Base-by-base conservation (phyloP, 2,888 invertebrate species). In the Drosophila mimetica region DNA sequence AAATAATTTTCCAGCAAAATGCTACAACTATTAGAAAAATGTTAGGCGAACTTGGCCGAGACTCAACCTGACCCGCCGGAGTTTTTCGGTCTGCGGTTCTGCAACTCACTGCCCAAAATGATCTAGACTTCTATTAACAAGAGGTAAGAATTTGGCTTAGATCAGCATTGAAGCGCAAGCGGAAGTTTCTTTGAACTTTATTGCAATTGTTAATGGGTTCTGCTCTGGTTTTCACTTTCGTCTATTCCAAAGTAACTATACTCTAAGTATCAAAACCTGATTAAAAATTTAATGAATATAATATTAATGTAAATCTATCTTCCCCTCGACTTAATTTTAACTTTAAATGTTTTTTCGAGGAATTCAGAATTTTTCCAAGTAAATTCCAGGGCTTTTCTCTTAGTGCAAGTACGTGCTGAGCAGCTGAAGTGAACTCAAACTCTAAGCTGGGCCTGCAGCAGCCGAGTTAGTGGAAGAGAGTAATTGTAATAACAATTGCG, bases 401-500 rank as follows among this genome's bases (percentile, higher is more conserved):
- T 14, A 47, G 51, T 65, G 64, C 22, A 63, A 47, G 46, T 65
- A 65, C 63, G 64, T 65, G 64, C 64, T 22, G 51, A 64, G 60
- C n/a, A 51, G 59, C 34, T 22, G 34, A 18, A 28, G 30, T 20
- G n/a, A 41, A 41, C 59, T 48, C 20, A 51, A 18, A 41, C 59
- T 48, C 20, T 46, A 18, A 36, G 51, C 32, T 28, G 14, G 51
- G 51, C 63, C 30, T 63, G 44, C 63, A 48, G 53, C 70, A 60
- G 60, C 50, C 70, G 44, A 69, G 64, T 75, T 77, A 69, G 74
- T 80, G 76, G 71, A 64, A 69, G 69, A 75, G 85, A 75, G 85
- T 82, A 84, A 82, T 82, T 82, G 82, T 82, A 84, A 75, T 82
- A 82, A 84, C 85, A 81, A 82, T 82, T 82, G 85, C 79, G 82